phyloP scores from a whole-genome alignment of 2,888 invertebrate genomes.

The Callyntrura sp. region DNA sequence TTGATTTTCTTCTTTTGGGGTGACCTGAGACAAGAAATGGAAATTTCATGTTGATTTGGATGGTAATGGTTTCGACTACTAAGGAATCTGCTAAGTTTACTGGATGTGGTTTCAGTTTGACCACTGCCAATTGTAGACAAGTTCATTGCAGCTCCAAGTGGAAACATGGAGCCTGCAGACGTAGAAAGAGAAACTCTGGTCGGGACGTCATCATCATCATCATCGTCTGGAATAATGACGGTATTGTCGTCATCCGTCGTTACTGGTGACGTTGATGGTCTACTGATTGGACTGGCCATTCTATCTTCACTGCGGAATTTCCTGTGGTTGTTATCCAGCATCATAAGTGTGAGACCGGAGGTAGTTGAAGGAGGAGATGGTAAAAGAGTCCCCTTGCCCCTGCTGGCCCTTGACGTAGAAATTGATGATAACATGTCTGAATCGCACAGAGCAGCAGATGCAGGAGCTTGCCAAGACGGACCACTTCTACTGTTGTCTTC shows the following conservation, averaged over 20 bases:
- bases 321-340: constrained; percentile 56
- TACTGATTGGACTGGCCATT: neutral
- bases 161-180: neutral
- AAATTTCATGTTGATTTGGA: constrained; percentile 19
- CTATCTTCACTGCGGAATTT: constrained; percentile 2
- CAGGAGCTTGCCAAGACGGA: neutral
- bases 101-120: constrained; percentile 1
- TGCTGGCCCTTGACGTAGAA: neutral
- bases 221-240: constrained; percentile 40
- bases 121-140: neutral
- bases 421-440: neutral
- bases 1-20: constrained; percentile 88
- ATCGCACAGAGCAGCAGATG: neutral
- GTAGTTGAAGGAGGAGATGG: neutral
- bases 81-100: neutral
- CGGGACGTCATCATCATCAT: constrained; percentile 35
- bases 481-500: constrained; percentile 17
- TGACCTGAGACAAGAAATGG: constrained; percentile 39
- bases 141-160: constrained; percentile 29
- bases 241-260: neutral
- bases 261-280: constrained; percentile 8
- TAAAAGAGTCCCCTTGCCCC: neutral
- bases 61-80: constrained; percentile 2
- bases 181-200: no score
- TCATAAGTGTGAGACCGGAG: constrained; percentile 53